Base-by-base conservation (phyloP, 2,113 vertebrate genomes). In the Mustelus asterias region DNA sequence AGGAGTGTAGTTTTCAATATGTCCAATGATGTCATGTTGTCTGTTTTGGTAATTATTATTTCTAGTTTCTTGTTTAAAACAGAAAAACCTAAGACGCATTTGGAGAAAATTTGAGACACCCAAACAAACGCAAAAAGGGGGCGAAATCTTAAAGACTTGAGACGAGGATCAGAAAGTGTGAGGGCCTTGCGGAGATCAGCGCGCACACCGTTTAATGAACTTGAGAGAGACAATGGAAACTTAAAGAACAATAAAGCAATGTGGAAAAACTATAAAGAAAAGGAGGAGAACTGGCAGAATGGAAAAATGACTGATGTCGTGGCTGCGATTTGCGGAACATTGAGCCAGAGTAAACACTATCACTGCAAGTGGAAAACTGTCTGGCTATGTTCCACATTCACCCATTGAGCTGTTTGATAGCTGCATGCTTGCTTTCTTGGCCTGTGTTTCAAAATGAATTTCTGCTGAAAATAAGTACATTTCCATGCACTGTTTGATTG, bases 11-110 rank as follows among this genome's bases (percentile, higher is more conserved):
- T 95, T 95, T 95, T 95, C 94, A 95, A 76, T 76, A 95, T 95
- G 94, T 95, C 60, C 65, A 93, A 93, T 83, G 80, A 83, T 93
- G 63, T 93, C 60, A 65, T 67, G 89, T 72, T 95, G 94, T 95
- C 94, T 95, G 94, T 48, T 95, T 95, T 95, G 69, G 94, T 95
- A 72, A 72, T 95, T 44, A 95, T 95, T 54, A 95, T 95, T 95
- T 95, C 44, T 33, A 37, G 33, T n/a, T 65, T 33, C 33, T 93
- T 22, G 33, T 93, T 37, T 48, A 54, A 95, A n/a, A 94, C 48
- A 54, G 48, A 63, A 76, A 24, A 29, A 29, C 70, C 44, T 72
- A 20, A 72, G 48, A 54, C 26, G 9, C 10, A 29, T 72, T 72
- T 76, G 41, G 69, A 16, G 67, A 76, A 67, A 48, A 48, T 95